A percentile compares a stretch with the other conserved stretches of the same genome.
These are phyloP conservation scores for Patagioenas fasciata DNA, from an alignment of 2,113 vertebrate genomes.

Conservation along the genomic window DNA sequence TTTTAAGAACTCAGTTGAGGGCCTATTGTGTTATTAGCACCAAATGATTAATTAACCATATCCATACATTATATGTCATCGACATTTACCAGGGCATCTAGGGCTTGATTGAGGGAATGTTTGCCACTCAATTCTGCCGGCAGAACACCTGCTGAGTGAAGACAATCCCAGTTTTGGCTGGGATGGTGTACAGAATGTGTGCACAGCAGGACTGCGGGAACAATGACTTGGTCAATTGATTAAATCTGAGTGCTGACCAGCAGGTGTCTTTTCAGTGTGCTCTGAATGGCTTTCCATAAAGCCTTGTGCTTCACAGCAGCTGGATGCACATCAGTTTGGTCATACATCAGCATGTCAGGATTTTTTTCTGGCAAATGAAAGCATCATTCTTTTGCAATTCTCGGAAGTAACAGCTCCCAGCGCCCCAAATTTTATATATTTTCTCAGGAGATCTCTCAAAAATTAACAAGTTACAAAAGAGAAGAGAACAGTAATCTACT, in stretches of 20 bases:
- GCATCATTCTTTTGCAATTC: neutral
- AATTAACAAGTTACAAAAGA: neutral
- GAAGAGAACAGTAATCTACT: neutral
- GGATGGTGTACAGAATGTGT: neutral
- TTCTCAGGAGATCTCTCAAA: neutral
- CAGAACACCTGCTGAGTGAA: neutral
- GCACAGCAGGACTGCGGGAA: neutral
- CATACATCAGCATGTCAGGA: neutral
- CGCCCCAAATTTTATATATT: neutral
- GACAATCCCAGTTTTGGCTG: neutral
- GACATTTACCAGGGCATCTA: neutral
- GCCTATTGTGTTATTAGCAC: neutral
- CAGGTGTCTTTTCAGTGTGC: neutral
- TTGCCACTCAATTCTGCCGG: neutral
- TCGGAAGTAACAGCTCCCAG: neutral
- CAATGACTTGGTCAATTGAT: neutral
- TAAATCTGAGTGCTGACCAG: slow-evolving; percentile 10
- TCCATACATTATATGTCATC: neutral
- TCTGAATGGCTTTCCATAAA: neutral
- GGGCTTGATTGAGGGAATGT: neutral
- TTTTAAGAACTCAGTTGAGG: neutral
- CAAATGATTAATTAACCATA: neutral
- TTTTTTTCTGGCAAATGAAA: neutral
- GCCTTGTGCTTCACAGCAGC: neutral
- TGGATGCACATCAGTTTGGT: neutral